phyloP scores from a whole-genome alignment of 2,113 vertebrate species.

The Macquaria australasica region DNA sequence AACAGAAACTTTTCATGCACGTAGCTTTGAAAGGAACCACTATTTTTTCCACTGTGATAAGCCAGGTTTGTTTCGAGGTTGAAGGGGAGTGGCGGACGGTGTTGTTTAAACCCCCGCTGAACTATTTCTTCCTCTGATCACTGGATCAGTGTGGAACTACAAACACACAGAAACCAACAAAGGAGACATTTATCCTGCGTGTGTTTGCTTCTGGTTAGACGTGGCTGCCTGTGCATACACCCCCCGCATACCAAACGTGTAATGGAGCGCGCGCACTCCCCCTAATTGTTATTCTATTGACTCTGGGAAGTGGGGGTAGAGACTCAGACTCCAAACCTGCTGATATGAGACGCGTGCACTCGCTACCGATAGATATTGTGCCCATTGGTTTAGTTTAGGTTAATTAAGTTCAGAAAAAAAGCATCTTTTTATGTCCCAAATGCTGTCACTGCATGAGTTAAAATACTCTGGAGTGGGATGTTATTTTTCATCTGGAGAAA shows the following conservation, averaged over 20 bases:
- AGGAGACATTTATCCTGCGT: slow-evolving; percentile 68
- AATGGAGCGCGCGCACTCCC: slow-evolving; percentile 52
- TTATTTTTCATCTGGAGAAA: slow-evolving; percentile 43
- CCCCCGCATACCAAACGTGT: slow-evolving; percentile 62
- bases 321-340: slow-evolving; percentile 30
- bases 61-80: slow-evolving; percentile 36
- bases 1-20: slow-evolving; percentile 38
- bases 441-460: not conserved
- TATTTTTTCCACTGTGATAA: slow-evolving; percentile 30
- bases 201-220: slow-evolving; percentile 67
- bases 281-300: slow-evolving; percentile 75
- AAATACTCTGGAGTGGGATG: slow-evolving; percentile 2
- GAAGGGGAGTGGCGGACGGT: slow-evolving; percentile 3
- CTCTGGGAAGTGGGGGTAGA: slow-evolving; percentile 29
- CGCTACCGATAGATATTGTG: not conserved
- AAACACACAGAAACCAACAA: slow-evolving; percentile 67
- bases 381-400: not conserved
- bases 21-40: slow-evolving; percentile 23
- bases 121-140: slow-evolving; percentile 64
- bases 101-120: slow-evolving; percentile 53
- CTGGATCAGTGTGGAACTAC: slow-evolving; percentile 54
- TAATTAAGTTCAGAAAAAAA: not conserved
- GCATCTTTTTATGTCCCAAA: not conserved
- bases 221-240: slow-evolving; percentile 32
- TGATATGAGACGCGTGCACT: slow-evolving; percentile 19